phyloP scores from a whole-genome alignment of 2,888 invertebrate genomes.

The Himalopsyche japonica region DNA sequence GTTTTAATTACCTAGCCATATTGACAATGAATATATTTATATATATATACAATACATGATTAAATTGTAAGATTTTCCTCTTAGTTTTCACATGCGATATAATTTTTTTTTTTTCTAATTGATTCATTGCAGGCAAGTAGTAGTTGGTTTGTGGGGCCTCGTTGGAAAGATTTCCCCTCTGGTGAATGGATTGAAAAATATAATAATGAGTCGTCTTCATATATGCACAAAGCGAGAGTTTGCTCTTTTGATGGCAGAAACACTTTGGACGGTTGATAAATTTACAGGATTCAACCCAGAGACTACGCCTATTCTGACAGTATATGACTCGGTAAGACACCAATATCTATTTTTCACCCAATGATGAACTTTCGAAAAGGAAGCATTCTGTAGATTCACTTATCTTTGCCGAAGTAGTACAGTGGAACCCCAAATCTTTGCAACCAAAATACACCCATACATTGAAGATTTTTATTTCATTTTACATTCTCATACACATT shows the following conservation, averaged over 20 bases:
- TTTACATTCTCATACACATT: no score
- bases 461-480: no score
- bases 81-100: no score
- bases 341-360: background rate
- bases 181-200: background rate
- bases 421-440: no score
- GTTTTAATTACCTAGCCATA: no score
- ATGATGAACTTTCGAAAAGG: no score
- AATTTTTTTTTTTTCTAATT: background rate
- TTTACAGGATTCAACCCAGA: background rate
- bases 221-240: background rate
- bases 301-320: background rate
- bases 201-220: background rate
- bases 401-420: no score
- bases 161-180: background rate
- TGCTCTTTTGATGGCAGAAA: background rate
- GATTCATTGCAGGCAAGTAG: background rate
- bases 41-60: no score
- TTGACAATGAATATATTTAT: no score
- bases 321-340: background rate
- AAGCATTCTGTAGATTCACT: no score
- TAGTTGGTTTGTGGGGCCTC: background rate
- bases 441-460: no score
- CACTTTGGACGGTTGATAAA: conserved; percentile 1
- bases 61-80: no score